Evolutionary conservation across 2,797 vertebrate species (phyloP).

Genomic region (Acanthurus leucopareius): DNA sequence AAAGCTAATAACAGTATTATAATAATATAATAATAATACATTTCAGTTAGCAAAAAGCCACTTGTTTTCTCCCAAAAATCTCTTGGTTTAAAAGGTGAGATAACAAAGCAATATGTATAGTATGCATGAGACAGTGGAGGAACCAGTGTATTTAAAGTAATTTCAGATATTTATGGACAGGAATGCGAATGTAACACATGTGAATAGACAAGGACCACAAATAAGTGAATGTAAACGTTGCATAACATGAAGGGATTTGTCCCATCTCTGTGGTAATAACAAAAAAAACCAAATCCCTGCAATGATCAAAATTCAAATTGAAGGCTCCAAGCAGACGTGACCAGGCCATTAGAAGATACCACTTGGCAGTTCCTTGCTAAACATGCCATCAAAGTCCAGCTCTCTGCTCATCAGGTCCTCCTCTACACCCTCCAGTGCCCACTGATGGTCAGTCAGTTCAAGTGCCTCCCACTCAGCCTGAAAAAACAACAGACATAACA

Average conservation of each 20-base stretch:
- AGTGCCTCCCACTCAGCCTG: slow-evolving; percentile 99
- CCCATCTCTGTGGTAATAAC: slow-evolving; percentile 48
- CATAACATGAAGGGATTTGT: slow-evolving; percentile 71
- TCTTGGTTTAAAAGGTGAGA: slow-evolving; percentile 38
- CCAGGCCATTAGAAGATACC: slow-evolving; percentile 92
- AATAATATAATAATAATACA: slow-evolving; percentile 50
- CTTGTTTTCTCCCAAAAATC: slow-evolving; percentile 28
- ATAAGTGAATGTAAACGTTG: slow-evolving; percentile 76
- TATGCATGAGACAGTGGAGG: slow-evolving; percentile 39
- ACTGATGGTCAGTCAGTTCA: slow-evolving; percentile 97
- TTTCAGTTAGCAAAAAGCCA: slow-evolving; percentile 46
- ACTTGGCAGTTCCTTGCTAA: slow-evolving; percentile 95
- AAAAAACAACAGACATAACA: slow-evolving; percentile 43
- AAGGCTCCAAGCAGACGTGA: slow-evolving; percentile 46
- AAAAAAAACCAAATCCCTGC: slow-evolving; percentile 62
- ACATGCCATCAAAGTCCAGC: slow-evolving; percentile 97
- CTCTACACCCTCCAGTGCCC: slow-evolving; percentile 97
- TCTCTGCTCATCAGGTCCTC: slow-evolving; percentile 98
- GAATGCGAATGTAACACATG: slow-evolving; percentile 53
- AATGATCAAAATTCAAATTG: slow-evolving; percentile 49
- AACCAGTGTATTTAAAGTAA: slow-evolving; percentile 57
- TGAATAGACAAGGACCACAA: slow-evolving; percentile 56
- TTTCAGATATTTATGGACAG: slow-evolving; percentile 49
- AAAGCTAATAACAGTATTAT: slow-evolving; percentile 60
- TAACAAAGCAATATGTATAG: slow-evolving; percentile 47